Evolutionary conservation across 2,888 invertebrate species (phyloP), one percentile per base, ranked within the genome.

Genomic region (Drosophila basisetae): DNA sequence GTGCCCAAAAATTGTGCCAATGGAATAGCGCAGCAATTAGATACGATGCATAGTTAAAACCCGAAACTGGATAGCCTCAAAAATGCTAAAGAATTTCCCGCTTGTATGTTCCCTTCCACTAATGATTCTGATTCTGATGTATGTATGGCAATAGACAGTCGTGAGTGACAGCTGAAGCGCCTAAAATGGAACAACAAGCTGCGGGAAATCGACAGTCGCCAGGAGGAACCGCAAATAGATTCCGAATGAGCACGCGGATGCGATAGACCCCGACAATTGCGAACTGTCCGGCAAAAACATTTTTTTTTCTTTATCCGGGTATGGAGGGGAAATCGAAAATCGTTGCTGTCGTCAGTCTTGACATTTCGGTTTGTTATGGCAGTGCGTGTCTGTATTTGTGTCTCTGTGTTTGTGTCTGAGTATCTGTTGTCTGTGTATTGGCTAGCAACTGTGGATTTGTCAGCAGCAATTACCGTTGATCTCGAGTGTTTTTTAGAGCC

Each of bases 111-210:
- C n/a, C 13, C 2, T 25, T 28, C 49, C 22, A 11, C 47, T 37
- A 94, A 94, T n/a, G n/a, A n/a, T 47, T 53, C 33, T 73, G 93
- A 80, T 68, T 76, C 73, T 80, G 83, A 78, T 88, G 43, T 43
- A 43, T 33, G 80, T 76, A 78, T 82, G 78, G 79, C 76, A 73
- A 75, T 78, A 68, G 84, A 73, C 84, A 81, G 72, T 43, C 59
- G 77, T 72, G 84, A 78, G 73, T 72, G 72, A 71, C 73, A 74
- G 56, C 78, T 98, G 95, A 93, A 97, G 97, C 82, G 96, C 94
- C 79, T 80, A 83, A 79, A 91, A 86, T 80, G 71, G 78, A 78
- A 78, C 80, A 87, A 76, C 79, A 75, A 85, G 73, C 67, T 72
- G 72, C 56, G 13, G 35, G 30, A 25, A 28, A 31, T 22, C 9